Evolutionary conservation across 53 echinoderm and acorn worm species (phyloP), one percentile per base, ranked within the genome.

Genomic region (Echinometra lucunter): DNA sequence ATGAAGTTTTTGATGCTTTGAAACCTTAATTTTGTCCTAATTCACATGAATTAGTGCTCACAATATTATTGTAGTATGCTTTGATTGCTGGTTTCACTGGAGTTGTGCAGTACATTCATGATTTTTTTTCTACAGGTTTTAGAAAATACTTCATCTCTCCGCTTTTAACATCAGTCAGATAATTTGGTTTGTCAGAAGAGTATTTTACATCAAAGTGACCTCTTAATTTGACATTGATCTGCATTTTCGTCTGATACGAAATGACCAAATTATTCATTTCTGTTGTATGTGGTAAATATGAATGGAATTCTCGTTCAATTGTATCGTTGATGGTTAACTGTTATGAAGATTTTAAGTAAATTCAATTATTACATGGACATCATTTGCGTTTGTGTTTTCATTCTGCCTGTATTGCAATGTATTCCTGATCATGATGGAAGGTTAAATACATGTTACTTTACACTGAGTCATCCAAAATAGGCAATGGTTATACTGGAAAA

Each of bases 281-380:
- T 89, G 21, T 89, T 60, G 37, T 40, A 49, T 89, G 57, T 35
- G 21, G 2, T 37, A 1, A 30, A 58, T 89, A 60, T 89, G 21
- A 89, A 58, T 58, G 37, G 49, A 47, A 89, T 40, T 89, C 37
- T 37, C 60, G 60, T 60, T 60, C 34, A 28, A 60, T 58, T 58
- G 49, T 88, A 35, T 89, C 25, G 30, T n/a, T 53, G 49, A 81
- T 81, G 42, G 81, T 81, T 45, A 38, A 89, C 37, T 58, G 89
- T 89, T 89, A 57, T 89, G 89, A 89, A 37, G 38, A 60, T 57
- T 89, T 34, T 37, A 89, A 89, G 58, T 89, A 89, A 89, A 89
- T 13, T 89, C 4, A 2, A 89, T 89, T 58, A 89, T 60, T 58
- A 89, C 37, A 58, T 38, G 58, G 35, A 47, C 21, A 21, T 21